Evolutionary conservation across 2,888 invertebrate species (phyloP), one percentile per base, ranked within the genome.

Genomic region (Synergus laeviventris): DNA sequence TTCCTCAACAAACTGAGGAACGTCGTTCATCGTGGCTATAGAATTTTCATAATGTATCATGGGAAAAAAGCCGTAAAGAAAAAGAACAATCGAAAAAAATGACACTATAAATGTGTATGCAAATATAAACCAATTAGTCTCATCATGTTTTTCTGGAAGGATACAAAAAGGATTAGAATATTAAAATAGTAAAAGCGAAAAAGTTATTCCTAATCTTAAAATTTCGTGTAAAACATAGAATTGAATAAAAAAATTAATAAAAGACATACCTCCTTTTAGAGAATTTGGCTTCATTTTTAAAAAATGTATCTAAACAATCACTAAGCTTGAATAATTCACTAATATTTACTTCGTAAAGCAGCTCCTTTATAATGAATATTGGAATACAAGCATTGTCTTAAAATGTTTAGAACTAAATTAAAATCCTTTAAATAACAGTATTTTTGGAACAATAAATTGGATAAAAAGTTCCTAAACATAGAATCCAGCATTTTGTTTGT

Each of bases 11-110:
- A 91, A 91, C 78, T 92, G 91, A 7, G 94, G 94, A 49, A 94
- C 88, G 85, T 94, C 93, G 82, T 91, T 89, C 86, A 91, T 89
- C 78, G 91, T 92, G 0, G 93, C 91, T 74, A 92, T 84, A 79
- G 89, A 91, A 78, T 92, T 92, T 83, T 92, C 91, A 87, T 92
- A 91, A 83, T 93, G 92, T 85, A 92, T 93, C 76, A 93, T 84
- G 64, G 94, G 94, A 83, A 94, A 94, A 90, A 93, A 94, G 61
- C 94, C 94, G 89, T 92, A 93, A 76, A 94, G 88, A 88, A 94
- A 94, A 62, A 94, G 85, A 76, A 89, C 83, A 24, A 93, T 84
- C 12, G 88, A 85, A 79, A 87, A 84, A 16, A 86, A 79, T 39
- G 84, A 82, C n/a, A 86, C 56, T 18, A 87, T 70, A 59, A 86